Evolutionary conservation across 2,113 vertebrate genomes (phyloP), one percentile per base, ranked within the genome.

Genomic region (Carassius gibelio): DNA sequence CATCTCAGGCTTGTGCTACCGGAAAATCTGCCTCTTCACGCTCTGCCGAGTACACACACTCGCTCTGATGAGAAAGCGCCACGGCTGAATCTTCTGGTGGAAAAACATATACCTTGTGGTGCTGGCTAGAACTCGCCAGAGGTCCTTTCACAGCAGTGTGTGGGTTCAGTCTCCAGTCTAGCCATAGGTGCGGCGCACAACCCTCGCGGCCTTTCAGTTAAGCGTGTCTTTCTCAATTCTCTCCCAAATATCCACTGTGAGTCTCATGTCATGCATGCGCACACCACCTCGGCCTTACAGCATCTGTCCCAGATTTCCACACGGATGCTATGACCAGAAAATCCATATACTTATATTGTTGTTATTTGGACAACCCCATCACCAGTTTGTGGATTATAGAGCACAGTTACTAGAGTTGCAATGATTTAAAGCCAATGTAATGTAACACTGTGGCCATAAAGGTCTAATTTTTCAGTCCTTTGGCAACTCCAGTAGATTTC

Each of bases 21-120:
- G 75, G 96, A 96, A 97, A 98, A 98, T 98, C 95, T 95, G 94
- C 94, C 95, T 95, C 93, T 97, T 97, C 96, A 96, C 95, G 95
- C 95, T 96, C 95, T 91, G 93, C 83, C 88, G 94, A 94, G 92
- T 88, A 34, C 88, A 87, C 93, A 91, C 89, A 92, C 93, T 92
- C 92, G 89, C 87, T 90, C 91, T 91, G 93, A 91, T 88, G 93
- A 92, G 88, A 90, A 88, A 84, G 91, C 80, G 68, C 48, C 61
- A 87, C 42, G 36, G 77, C 64, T 19, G 17, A 72, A 81, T 75
- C 42, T 83, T 83, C 81, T 71, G 84, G 88, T 64, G 86, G 87
- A 89, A 88, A 80, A 77, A 83, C 86, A 85, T 86, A 88, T 68
- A 86, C 82, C 87, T 88, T 42, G 82, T 57, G 26, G 75, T 74